Percentiles rank a stretch among this genome's conserved stretches.
These are phyloP conservation scores for Eremophila alpestris DNA, from an alignment of 2,797 vertebrate species.

Conservation along the genomic window DNA sequence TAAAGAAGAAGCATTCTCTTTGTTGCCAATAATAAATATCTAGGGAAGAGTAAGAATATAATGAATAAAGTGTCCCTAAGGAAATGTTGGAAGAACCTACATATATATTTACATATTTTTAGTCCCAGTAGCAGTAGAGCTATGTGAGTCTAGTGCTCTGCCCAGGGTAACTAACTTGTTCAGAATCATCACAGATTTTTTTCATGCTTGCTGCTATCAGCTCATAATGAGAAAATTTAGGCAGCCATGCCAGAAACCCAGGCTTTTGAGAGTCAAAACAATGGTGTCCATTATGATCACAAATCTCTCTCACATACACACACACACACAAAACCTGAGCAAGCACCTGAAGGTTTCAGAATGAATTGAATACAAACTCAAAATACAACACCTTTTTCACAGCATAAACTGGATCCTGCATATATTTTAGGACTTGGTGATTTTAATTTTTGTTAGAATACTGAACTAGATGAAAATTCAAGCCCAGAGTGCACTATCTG, in stretches of 20 bases:
- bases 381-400: neutral
- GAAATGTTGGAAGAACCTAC: conserved; percentile 1
- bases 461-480: neutral
- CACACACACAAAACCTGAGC: neutral
- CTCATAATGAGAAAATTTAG: neutral
- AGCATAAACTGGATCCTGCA: neutral
- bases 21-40: conserved; percentile 7
- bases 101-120: neutral
- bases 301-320: neutral
- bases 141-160: neutral
- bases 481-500: neutral
- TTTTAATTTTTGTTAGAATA: neutral
- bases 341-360: neutral
- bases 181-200: neutral
- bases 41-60: neutral
- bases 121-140: neutral
- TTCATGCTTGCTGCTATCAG: neutral
- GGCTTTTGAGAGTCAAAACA: neutral
- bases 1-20: conserved; percentile 26
- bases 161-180: neutral
- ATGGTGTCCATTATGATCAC: neutral
- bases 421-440: neutral
- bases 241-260: neutral
- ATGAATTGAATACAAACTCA: neutral
- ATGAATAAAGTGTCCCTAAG: conserved; percentile 19